Evolutionary conservation across 2,113 vertebrate genomes (phyloP), one percentile per base, ranked within the genome.

Genomic region (Camarhynchus parvulus): DNA sequence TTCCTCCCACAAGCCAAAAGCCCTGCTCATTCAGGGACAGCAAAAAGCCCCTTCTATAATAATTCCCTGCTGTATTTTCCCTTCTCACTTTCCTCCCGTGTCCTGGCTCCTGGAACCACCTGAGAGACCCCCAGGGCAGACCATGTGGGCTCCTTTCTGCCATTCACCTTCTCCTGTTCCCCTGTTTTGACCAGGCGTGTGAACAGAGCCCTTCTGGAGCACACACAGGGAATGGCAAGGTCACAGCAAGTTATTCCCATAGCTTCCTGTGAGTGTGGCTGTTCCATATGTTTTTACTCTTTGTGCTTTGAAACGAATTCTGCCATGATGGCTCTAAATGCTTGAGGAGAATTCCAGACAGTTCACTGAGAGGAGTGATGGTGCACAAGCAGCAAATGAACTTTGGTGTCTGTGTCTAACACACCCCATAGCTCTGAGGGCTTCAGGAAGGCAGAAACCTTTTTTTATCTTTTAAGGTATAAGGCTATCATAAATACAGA

Each of bases 131-230:
- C 37, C 46, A 73, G 42, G 22, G 27, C 27, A 68, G 49, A 27
- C 8, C 12, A n/a, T 24, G 33, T 11, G 25, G 22, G 19, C 13
- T 90, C 3, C 55, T 66, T 83, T 80, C 72, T 86, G 27, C 33
- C 33, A 55, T 10, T 61, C 2, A 2, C 19, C 61, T 70, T 73
- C 35, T 83, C 47, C 50, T 4, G 0, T 44, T 67, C 31, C 4
- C 23, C 14, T 0, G 2, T 47, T 42, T 47, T 6, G 1, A 53
- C 5, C 13, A 46, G 23, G 21, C 0, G 0, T 0, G 0, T 22
- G 1, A 33, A 33, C 23, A 42, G 58, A 58, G 5, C 25, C 69
- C 37, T 86, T n/a, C 47, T 59, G 42, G 42, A 62, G 22, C 1
- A 2, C 1, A 3, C 24, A 41, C 20, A 41, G 22, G 49, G 52